Evolutionary conservation across 2,888 invertebrate species (phyloP).

Genomic region (Aphelenchoides bicaudatus): DNA sequence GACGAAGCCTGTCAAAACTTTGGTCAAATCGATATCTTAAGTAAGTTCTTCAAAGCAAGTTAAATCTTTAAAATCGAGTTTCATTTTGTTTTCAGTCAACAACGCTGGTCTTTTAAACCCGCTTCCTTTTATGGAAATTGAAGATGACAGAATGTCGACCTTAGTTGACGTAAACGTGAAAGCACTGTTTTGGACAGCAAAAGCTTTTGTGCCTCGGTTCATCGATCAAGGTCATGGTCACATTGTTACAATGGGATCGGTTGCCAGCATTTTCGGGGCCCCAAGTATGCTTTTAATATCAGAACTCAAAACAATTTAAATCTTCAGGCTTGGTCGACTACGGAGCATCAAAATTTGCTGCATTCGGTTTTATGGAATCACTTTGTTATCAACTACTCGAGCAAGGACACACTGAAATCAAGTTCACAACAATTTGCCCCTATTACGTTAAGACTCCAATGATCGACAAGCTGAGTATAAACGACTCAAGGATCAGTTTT

Average conservation of each 20-base stretch:
- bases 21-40: conserved; percentile 76
- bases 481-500: conserved; percentile 6
- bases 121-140: conserved; percentile 73
- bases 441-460: conserved; percentile 92
- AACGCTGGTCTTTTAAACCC: conserved; percentile 88
- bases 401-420: conserved; percentile 66
- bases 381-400: conserved; percentile 71
- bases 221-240: conserved; percentile 79
- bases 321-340: conserved; percentile 70
- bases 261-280: conserved; percentile 76
- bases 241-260: conserved; percentile 83
- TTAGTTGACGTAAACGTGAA: conserved; percentile 83
- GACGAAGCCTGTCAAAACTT: conserved; percentile 69
- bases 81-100: conserved; percentile 68
- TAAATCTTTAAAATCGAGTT: background rate
- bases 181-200: conserved; percentile 82
- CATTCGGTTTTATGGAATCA: conserved; percentile 86
- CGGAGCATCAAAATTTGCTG: conserved; percentile 86
- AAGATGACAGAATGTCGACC: conserved; percentile 77
- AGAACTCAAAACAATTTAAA: background rate
- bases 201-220: conserved; percentile 81
- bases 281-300: conserved; percentile 25
- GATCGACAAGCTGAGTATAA: conserved; percentile 71
- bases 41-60: too few species aligned
- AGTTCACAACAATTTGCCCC: conserved; percentile 85